Percentiles rank a stretch among this genome's conserved stretches.
Evolutionary conservation across 1,140 invertebrate genomes (phyloP).

Genomic region (Camponotus vicinus): DNA sequence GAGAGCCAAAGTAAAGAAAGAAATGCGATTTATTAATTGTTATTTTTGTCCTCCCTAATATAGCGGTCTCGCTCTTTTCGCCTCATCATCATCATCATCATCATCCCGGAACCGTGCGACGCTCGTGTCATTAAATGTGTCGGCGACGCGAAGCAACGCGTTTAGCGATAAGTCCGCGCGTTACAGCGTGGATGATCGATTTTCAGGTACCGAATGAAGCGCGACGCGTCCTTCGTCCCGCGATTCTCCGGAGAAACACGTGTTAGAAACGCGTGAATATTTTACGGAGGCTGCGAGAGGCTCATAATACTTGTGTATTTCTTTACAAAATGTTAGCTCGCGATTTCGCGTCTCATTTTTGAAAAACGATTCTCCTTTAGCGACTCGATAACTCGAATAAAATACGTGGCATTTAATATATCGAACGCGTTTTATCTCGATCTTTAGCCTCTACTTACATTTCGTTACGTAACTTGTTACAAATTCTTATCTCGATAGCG

Average conservation of each 20-base stretch:
- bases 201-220: constrained; percentile 6
- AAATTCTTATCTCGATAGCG: background rate
- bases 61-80: background rate
- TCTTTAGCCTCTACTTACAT: constrained; percentile 11
- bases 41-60: constrained; percentile 56
- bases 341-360: background rate
- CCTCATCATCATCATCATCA: background rate
- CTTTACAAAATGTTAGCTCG: background rate
- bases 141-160: constrained; percentile 11
- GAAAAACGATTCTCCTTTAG: constrained; percentile 48
- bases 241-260: background rate
- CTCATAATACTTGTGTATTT: background rate
- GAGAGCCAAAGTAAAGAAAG: constrained; percentile 38
- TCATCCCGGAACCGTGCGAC: background rate
- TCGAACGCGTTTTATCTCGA: constrained; percentile 58
- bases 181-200: constrained; percentile 32
- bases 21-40: constrained; percentile 63
- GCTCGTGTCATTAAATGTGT: constrained; percentile 19
- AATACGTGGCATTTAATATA: constrained; percentile 61
- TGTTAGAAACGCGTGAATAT: constrained; percentile 9
- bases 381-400: background rate
- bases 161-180: constrained; percentile 25
- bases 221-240: background rate
- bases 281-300: too few relatives aligned
- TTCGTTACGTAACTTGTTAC: constrained; percentile 36